Percentiles rank a stretch among this genome's conserved stretches.
Evolutionary conservation across 2,888 invertebrate genomes (phyloP).

Genomic region (Dryobotodes eremita): DNA sequence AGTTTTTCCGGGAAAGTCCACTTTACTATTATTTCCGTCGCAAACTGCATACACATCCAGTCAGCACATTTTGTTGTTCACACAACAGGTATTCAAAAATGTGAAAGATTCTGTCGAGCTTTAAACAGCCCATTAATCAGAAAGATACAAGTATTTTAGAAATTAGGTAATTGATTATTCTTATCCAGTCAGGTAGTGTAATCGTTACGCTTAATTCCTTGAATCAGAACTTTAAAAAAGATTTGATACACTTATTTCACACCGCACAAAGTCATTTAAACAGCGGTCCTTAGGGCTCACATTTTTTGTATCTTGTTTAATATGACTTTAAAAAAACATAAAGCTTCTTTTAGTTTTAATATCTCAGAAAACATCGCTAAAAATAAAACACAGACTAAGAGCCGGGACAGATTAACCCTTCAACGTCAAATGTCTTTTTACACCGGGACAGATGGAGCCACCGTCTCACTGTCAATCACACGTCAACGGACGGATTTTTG

Average conservation of each 20-base stretch:
- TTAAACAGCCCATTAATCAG: too few relatives aligned
- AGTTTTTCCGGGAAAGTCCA: neutral
- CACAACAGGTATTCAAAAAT: neutral
- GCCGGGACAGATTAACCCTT: slow-evolving; percentile 70
- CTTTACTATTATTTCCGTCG: neutral
- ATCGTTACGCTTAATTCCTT: neutral
- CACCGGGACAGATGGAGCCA: slow-evolving; percentile 66
- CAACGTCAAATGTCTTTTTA: slow-evolving; percentile 69
- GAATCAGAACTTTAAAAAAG: neutral
- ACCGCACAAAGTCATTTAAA: slow-evolving; percentile 1
- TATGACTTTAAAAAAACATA: slow-evolving; percentile 33
- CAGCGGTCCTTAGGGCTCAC: slow-evolving; percentile 2
- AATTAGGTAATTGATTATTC: too few relatives aligned
- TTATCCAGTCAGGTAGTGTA: neutral
- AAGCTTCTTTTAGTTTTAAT: slow-evolving; percentile 48
- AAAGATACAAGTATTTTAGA: too few relatives aligned
- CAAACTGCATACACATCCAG: neutral
- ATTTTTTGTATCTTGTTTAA: slow-evolving; percentile 30
- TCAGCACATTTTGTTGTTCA: neutral
- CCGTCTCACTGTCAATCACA: slow-evolving; percentile 77
- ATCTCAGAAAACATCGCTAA: slow-evolving; percentile 46
- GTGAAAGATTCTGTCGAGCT: neutral
- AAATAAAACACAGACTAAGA: slow-evolving; percentile 59
- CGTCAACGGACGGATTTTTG: slow-evolving; percentile 78
- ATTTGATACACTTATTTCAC: slow-evolving; percentile 15